phyloP scores from a whole-genome alignment of 2,797 vertebrate species.

The Furcifer pardalis region DNA sequence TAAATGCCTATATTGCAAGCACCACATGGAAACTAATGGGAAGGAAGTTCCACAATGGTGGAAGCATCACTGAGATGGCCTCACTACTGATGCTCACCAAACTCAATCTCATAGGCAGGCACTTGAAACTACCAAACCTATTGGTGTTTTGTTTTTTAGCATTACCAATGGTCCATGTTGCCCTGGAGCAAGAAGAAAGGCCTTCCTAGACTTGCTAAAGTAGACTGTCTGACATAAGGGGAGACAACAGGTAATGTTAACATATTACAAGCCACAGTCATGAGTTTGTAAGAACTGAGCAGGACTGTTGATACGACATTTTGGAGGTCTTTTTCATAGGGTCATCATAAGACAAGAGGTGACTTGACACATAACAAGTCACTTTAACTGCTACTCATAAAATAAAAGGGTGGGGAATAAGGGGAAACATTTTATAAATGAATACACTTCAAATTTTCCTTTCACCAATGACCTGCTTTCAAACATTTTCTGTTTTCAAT shows the following conservation, averaged over 20 bases:
- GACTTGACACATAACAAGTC: neutral
- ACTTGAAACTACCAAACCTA: neutral
- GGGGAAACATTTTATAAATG: too few species aligned
- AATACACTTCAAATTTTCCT: neutral
- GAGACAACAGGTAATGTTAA: too few species aligned
- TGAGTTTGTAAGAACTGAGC: too few species aligned
- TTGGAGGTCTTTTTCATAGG: too few species aligned
- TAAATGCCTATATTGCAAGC: neutral
- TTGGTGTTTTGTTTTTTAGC: too few species aligned
- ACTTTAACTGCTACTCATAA: neutral
- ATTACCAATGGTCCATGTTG: too few species aligned
- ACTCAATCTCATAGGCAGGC: neutral
- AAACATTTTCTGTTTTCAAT: neutral
- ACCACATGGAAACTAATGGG: neutral
- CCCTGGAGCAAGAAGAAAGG: too few species aligned
- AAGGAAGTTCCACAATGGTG: neutral
- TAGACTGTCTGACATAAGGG: too few species aligned
- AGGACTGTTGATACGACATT: too few species aligned
- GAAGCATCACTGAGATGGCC: neutral
- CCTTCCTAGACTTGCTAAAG: too few species aligned
- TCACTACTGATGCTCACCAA: neutral
- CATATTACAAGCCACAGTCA: too few species aligned
- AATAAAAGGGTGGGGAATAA: neutral
- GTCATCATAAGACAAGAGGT: too few species aligned
- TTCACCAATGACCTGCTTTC: neutral